Percentiles rank a stretch among this genome's conserved stretches.
These are phyloP conservation scores for Synergus gifuensis DNA, from an alignment of 2,888 invertebrate species.

Conservation along the genomic window DNA sequence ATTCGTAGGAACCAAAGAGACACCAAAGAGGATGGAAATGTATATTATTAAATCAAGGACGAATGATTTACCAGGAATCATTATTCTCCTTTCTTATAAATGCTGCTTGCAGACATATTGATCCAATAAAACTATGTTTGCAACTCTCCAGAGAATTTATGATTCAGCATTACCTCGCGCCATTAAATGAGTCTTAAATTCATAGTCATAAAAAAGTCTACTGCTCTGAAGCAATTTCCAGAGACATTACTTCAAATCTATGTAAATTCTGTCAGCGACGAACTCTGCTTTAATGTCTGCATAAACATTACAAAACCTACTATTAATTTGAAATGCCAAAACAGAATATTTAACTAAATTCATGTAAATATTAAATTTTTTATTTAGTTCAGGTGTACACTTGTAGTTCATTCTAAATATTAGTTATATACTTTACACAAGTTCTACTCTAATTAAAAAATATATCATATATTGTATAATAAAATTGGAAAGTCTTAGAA, in stretches of 20 bases:
- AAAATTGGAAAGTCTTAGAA: no score
- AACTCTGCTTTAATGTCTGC: background rate
- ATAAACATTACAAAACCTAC: background rate
- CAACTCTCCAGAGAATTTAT: background rate
- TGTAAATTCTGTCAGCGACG: background rate
- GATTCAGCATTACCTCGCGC: background rate
- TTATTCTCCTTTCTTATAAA: slow-evolving; percentile 4
- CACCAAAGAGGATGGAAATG: background rate
- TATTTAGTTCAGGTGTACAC: no score
- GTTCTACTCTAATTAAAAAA: no score
- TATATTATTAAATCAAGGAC: slow-evolving; percentile 1
- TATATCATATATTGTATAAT: no score
- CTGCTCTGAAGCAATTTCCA: background rate
- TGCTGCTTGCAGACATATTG: slow-evolving; percentile 2
- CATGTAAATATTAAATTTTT: background rate
- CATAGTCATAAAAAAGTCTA: background rate
- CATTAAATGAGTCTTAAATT: background rate
- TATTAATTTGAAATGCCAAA: background rate
- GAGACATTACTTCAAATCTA: background rate
- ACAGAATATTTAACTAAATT: background rate
- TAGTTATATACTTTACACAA: no score
- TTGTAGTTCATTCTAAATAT: no score
- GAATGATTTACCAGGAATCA: background rate
- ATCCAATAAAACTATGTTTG: slow-evolving; percentile 15
- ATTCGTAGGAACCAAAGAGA: background rate